Evolutionary conservation across 2,888 invertebrate genomes (phyloP).

Genomic region (Scaptomyza tumidula): DNA sequence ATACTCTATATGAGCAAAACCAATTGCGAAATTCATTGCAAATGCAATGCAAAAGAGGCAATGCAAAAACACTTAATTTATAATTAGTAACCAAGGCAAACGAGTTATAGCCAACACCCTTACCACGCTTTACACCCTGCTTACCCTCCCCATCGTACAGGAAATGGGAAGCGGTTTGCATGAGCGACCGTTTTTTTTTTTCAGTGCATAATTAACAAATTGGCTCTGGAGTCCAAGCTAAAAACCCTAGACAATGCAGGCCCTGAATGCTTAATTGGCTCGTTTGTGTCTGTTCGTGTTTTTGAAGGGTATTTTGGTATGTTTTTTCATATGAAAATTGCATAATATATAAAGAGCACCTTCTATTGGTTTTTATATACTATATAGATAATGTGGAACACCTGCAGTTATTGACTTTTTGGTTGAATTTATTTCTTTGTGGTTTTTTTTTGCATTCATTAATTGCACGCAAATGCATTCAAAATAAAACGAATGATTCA

Average conservation of each 20-base stretch:
- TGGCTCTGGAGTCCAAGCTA: conserved; percentile 48
- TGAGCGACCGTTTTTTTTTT: conserved; percentile 71
- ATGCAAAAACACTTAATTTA: conserved; percentile 45
- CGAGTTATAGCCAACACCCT: conserved; percentile 14
- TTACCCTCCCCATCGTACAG: background rate
- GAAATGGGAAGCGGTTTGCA: conserved; percentile 71
- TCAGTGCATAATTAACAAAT: conserved; percentile 68
- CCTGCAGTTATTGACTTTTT: conserved; percentile 61
- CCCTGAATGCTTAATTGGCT: conserved; percentile 59
- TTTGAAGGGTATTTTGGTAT: conserved; percentile 25
- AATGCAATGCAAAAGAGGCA: conserved; percentile 63
- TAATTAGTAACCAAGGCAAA: conserved; percentile 66
- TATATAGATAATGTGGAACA: conserved; percentile 40
- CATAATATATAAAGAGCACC: conserved; percentile 36
- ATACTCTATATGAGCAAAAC: background rate
- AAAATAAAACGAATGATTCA: conserved; percentile 24
- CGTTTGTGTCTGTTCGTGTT: conserved; percentile 10
- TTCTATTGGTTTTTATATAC: conserved; percentile 7
- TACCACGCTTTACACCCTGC: background rate
- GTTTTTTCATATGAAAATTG: conserved; percentile 28
- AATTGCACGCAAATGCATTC: conserved; percentile 72
- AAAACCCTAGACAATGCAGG: conserved; percentile 17
- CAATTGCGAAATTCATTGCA: conserved; percentile 39
- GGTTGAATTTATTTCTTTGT: conserved; percentile 41
- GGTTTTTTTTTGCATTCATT: conserved; percentile 57